These are phyloP conservation scores for Scolopax mira DNA, from an alignment of 2,113 vertebrate genomes.

Conservation along the genomic window DNA sequence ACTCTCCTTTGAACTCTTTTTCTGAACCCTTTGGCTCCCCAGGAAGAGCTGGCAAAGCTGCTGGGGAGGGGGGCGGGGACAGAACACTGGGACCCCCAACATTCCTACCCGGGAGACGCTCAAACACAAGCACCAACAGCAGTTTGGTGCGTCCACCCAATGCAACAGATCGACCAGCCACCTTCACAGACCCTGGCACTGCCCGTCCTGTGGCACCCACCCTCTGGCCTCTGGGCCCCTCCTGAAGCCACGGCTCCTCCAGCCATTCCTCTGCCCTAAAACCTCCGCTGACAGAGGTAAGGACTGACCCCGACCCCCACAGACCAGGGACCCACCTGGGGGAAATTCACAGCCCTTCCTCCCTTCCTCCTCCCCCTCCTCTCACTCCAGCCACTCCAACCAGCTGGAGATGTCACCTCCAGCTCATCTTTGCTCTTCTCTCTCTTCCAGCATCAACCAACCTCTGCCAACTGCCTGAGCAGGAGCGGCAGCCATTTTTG, in stretches of 20 bases:
- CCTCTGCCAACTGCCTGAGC: background rate
- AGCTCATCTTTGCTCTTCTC: background rate
- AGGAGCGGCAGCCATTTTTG: background rate
- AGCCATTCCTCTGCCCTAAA: background rate
- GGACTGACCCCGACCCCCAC: too few relatives aligned
- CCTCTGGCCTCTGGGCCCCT: fast-evolving
- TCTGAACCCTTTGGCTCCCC: too few relatives aligned
- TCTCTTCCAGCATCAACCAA: background rate
- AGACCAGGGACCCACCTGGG: background rate
- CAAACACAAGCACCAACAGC: background rate
- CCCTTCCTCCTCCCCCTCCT: background rate
- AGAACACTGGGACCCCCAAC: background rate
- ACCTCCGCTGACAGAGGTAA: too few relatives aligned
- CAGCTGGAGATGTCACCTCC: background rate
- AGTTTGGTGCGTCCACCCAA: background rate
- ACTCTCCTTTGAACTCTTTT: too few relatives aligned
- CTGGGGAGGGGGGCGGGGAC: too few relatives aligned
- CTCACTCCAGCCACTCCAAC: too few relatives aligned
- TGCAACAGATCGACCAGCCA: fast-evolving
- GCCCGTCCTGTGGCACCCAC: background rate
- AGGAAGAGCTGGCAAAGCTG: background rate
- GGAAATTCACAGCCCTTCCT: background rate
- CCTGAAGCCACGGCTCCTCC: fast-evolving
- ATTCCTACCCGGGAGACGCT: background rate
- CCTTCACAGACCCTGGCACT: background rate